phyloP scores from a whole-genome alignment of 2,113 vertebrate genomes.

The Pseudopipra pipra region DNA sequence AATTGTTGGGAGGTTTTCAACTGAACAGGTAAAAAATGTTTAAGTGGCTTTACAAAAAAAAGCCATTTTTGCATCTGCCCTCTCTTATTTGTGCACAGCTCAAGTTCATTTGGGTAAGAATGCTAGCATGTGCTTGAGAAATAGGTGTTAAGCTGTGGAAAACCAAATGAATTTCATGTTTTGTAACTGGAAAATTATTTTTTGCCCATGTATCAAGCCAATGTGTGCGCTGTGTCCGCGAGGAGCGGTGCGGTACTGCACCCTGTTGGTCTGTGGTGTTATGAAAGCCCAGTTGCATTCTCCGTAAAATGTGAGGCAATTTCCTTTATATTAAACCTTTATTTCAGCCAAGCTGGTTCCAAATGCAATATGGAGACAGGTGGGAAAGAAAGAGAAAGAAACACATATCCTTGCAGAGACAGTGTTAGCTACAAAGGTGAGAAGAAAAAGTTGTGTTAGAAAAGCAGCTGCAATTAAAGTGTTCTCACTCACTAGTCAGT shows the following conservation, averaged over 20 bases:
- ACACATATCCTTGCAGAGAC: background rate
- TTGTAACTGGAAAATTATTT: background rate
- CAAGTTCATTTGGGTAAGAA: slow-evolving; percentile 34
- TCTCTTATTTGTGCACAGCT: background rate
- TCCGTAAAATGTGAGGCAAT: background rate
- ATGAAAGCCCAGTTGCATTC: background rate
- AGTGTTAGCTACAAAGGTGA: background rate
- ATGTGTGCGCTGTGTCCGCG: background rate
- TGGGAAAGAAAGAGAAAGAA: background rate
- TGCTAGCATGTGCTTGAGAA: background rate
- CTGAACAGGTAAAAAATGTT: background rate
- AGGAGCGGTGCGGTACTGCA: slow-evolving; percentile 59
- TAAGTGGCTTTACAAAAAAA: background rate
- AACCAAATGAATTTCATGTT: background rate
- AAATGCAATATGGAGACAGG: background rate
- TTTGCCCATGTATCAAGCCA: background rate
- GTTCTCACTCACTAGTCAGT: background rate
- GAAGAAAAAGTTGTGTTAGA: background rate
- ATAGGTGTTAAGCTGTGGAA: background rate
- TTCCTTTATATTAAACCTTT: background rate
- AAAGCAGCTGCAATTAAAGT: background rate
- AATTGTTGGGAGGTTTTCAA: background rate
- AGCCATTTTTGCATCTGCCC: background rate
- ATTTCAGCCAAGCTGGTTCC: background rate
- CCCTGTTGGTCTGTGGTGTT: slow-evolving; percentile 50